Base-by-base conservation (phyloP, 2,113 vertebrate species). In the Clarias magur region DNA sequence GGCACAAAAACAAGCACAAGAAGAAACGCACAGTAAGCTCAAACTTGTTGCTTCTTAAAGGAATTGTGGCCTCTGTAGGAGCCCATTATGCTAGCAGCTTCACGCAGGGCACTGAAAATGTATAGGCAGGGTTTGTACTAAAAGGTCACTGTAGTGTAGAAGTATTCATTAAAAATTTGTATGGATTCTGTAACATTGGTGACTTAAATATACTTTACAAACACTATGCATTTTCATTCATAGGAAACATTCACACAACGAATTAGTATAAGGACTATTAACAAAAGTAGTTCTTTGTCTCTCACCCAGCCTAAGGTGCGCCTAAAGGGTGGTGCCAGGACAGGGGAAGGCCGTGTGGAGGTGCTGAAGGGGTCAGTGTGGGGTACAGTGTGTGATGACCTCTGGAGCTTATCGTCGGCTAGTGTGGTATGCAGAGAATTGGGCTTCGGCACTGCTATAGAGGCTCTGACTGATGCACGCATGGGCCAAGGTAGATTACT, bases 351-450 rank as follows among this genome's bases (percentile, higher is more conserved):
- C 11, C 95, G 98, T 0, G 96, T 99, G 0, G 98, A 99, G 94
- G 97, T 99, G 88, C 94, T 99, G 91, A 96, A 88, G 85, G 92
- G 91, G 85, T 95, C 89, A n/a, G 95, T 96, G 56, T 99, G 98
- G 98, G 98, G 98, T 57, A 99, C 97, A 0, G 93, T 99, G 87
- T 99, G 98, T 1, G 98, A 99, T 0, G 96, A 98, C 88, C 97
- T 95, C 90, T 99, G 98, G 98, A 96, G 93, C 93, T 94, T 98
- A 88, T 95, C 93, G 90, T 96, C 98, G 0, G 98, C 98, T 93
- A 99, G 97, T 0, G 97, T 99, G 16, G 96, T 98, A 90, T 99
- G 98, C 94, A 96, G 98, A 0, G 96, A 99, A 92, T 95, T 99
- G 89, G 98, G 98, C 90, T 99, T 98, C 0, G 98, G 98, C 85